These are phyloP conservation scores for Ips nitidus DNA, from an alignment of 1,140 invertebrate genomes.

Conservation along the genomic window DNA sequence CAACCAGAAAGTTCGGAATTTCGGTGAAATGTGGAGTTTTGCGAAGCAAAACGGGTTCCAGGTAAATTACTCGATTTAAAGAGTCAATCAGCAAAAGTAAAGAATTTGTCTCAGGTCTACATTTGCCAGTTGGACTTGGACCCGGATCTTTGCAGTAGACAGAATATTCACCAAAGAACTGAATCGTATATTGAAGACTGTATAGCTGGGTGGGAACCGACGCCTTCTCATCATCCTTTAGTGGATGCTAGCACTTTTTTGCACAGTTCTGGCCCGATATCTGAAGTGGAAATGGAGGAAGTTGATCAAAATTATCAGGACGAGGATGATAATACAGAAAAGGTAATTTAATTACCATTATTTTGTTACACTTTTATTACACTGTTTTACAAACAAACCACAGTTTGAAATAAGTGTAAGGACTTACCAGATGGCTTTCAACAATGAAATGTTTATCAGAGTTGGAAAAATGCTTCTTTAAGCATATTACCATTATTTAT, in stretches of 20 bases:
- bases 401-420: too few relatives aligned
- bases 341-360: too few relatives aligned
- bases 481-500: too few relatives aligned
- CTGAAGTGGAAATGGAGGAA: conserved; percentile 65
- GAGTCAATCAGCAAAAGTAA: conserved; percentile 1
- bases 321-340: conserved; percentile 49
- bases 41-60: conserved; percentile 88
- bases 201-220: conserved; percentile 74
- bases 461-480: too few relatives aligned
- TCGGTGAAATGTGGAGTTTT: conserved; percentile 86
- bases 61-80: conserved; percentile 56
- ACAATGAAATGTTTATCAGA: too few relatives aligned
- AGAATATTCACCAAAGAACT: conserved; percentile 82
- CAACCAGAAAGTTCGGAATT: conserved; percentile 78
- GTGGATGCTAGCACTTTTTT: conserved; percentile 80
- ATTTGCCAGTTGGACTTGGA: conserved; percentile 86
- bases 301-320: conserved; percentile 52
- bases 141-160: conserved; percentile 70
- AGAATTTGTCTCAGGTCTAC: conserved; percentile 67
- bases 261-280: conserved; percentile 68
- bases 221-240: conserved; percentile 67
- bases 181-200: conserved; percentile 79
- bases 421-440: too few relatives aligned
- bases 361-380: too few relatives aligned
- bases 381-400: too few relatives aligned